Evolutionary conservation across 2,113 vertebrate species (phyloP), one percentile per base, ranked within the genome.

Genomic region (Poeciliopsis turrubarensis): DNA sequence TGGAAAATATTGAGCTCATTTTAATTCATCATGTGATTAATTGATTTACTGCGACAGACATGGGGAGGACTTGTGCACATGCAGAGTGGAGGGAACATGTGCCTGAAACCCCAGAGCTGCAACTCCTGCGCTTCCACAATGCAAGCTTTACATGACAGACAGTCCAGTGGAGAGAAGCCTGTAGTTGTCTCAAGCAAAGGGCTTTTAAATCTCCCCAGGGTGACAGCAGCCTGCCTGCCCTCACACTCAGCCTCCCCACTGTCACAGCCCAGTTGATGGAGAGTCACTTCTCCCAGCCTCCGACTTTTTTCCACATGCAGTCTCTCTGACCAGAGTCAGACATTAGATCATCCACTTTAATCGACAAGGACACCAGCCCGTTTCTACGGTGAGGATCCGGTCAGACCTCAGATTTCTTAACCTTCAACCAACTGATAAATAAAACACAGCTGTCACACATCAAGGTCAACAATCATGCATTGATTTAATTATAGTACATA

Each of bases 191-290:
- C 60, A 64, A 57, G 70, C 5, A 30, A 75, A 66, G 76, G 79
- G 83, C 85, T 89, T 91, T 91, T 89, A 86, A 83, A 81, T 70
- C 60, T 91, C 88, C 79, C 88, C 60, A 34, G 85, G 81, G 85
- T 76, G 80, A 79, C 64, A 47, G 80, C 3, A 74, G 76, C 78
- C 81, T 32, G 68, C 60, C 77, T 79, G 84, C 68, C 70, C 85
- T 86, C 68, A 31, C 81, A 88, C 68, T 79, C 79, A 62, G 74
- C 79, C 76, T 67, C 77, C 83, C 78, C 29, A 39, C 75, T 81
- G 77, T 78, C 80, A 87, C 44, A 79, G 78, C 73, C 70, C 63
- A 75, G 47, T 79, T 73, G 34, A 74, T 68, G 17, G 62, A 79
- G 75, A 61, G 61, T 69, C 81, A 73, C 73, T 70, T 63, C 65